Conservation (phyloP, 2,113 vertebrate genomes). For the Grallaria varia region DNA sequence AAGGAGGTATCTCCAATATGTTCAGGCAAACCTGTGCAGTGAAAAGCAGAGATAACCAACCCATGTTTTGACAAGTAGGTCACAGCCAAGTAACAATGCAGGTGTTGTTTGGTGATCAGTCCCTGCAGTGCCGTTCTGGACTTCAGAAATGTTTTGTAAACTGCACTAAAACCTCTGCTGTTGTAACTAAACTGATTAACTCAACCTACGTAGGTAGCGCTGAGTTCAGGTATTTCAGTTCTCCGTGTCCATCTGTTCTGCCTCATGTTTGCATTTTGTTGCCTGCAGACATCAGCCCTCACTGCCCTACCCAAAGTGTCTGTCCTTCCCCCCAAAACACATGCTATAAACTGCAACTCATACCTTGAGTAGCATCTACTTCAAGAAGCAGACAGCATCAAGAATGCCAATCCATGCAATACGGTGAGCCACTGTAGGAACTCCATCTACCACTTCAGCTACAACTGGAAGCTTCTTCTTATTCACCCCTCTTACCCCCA, state of each 20-base stretch:
- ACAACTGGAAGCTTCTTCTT: not conserved
- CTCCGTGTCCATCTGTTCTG: not conserved
- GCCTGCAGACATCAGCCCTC: not conserved
- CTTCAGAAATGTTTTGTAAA: not conserved
- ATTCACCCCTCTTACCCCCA: rapidly evolving
- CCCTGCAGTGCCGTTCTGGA: not conserved
- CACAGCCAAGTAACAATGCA: not conserved
- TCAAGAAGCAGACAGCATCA: not conserved
- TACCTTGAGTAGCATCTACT: not conserved
- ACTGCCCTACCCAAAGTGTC: not conserved
- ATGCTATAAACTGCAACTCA: not conserved
- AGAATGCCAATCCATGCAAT: not conserved
- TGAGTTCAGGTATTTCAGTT: not conserved
- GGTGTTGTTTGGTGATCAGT: not conserved
- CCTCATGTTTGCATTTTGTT: not conserved
- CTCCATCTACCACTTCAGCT: not conserved
- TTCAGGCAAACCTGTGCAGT: not conserved
- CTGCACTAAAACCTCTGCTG: not conserved
- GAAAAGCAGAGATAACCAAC: not conserved
- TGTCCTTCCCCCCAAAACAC: not conserved
- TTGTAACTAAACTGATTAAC: not conserved
- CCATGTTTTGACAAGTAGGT: not conserved
- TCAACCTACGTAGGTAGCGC: not conserved
- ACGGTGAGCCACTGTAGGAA: not conserved
- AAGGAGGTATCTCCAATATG: not conserved